Evolutionary conservation across 2,888 invertebrate species (phyloP), one percentile per base, ranked within the genome.

Genomic region (Neria commutata): DNA sequence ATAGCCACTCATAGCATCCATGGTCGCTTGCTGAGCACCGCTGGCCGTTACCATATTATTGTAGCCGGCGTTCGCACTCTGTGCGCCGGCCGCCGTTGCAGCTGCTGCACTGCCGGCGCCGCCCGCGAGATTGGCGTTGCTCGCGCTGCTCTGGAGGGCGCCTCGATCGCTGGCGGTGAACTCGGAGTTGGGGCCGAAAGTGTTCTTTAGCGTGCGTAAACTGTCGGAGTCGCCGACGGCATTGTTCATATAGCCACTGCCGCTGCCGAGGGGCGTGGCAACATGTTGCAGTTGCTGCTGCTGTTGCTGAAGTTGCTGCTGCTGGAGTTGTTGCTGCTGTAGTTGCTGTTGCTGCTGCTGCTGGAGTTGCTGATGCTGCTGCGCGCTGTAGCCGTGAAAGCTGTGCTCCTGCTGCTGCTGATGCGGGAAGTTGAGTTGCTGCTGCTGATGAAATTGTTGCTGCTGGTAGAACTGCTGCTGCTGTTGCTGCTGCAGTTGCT

Each of bases 1-100:
- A 70, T 81, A 81, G 56, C 77, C 77, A 56, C 78, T 75, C 78
- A 82, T 81, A 64, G 77, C 77, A 58, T 82, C 82, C 77, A 79
- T 79, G 55, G 71, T 72, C 48, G 73, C 71, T 67, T 80, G 80
- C 62, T 75, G 73, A 60, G 73, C 78, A 67, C 73, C 74, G 53
- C 76, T 75, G 61, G 80, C 80, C 71, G 81, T 77, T 65, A 80
- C 78, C 80, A 80, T 80, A 69, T 69, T 75, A 71, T 69, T 71
- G 63, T 75, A 75, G 58, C 69, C 68, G 50, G 64, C 66, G 45
- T 58, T 55, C 52, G 56, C 56, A 61, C 60, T 37, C 50, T 50
- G 67, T 63, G 23, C 50, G 54, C 50, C 21, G 54, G 53, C 62
- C 45, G 61, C 63, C 11, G 62, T 56, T 45, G 58, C 57, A 45